Evolutionary conservation across 2,888 invertebrate species (phyloP), one percentile per base, ranked within the genome.

Genomic region (Stenurella melanura): DNA sequence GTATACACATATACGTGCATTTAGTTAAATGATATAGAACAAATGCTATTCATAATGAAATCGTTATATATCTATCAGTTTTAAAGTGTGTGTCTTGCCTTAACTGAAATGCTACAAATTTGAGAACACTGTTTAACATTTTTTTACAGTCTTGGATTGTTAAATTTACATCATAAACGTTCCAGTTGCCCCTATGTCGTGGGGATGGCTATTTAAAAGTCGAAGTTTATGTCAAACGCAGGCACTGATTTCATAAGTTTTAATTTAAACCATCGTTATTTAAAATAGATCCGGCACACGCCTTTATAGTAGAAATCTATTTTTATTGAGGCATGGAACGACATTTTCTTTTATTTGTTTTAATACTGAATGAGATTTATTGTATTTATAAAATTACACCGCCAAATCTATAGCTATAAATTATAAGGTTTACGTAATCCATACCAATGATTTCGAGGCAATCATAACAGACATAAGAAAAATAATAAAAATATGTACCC

Each of bases 241-340:
- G 18, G 42, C 67, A 54, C 21, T 15, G 50, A 68, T 68, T 68
- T 68, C 50, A 56, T 68, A 68, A 42, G 67, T n/a, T 68, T 68
- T 54, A 68, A 68, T 68, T 68, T n/a, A 68, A 54, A 19, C 67
- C 67, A 30, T 15, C 56, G 56, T 54, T 26, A 68, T 68, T 30
- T 54, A 68, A 68, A 68, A 68, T 68, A 68, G 67, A 68, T 68
- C 67, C 56, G 26, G 54, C 30, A 19, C 67, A 56, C 67, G 21
- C 67, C 54, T 58, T 19, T 64, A 26, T 66, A 56, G 26, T 26
- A n/a, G 56, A 30, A 54, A 54, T 54, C 67, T 68, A 68, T 56
- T 68, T 68, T 68, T 68, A 68, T 26, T 21, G 15, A 26, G 50
- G 56, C 56, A 30, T n/a, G n/a, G 26, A 54, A 21, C n/a, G n/a